phyloP scores from a whole-genome alignment of 2,797 vertebrate genomes.

The Chromobotia macracanthus region DNA sequence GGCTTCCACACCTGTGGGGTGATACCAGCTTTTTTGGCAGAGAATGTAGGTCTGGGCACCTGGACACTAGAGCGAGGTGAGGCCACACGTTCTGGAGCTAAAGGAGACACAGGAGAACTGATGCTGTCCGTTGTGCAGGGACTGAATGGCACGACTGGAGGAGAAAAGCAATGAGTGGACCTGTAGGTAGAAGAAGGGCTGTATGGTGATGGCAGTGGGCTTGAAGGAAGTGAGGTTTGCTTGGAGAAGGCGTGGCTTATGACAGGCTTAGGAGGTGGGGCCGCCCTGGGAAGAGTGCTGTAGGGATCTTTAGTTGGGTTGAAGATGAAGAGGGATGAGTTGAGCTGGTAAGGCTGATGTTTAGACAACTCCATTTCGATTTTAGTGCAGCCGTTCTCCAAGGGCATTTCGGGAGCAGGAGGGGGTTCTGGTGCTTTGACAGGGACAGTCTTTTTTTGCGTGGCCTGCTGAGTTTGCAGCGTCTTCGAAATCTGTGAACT shows the following conservation, averaged over 20 bases:
- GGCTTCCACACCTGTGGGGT: slow-evolving; percentile 98
- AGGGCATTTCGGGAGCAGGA: slow-evolving; percentile 68
- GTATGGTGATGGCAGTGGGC: slow-evolving; percentile 72
- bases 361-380: slow-evolving; percentile 88
- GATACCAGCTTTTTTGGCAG: slow-evolving; percentile 90
- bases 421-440: slow-evolving; percentile 59
- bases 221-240: slow-evolving; percentile 80
- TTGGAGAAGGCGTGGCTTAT: slow-evolving; percentile 69
- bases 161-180: slow-evolving; percentile 67
- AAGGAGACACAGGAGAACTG: slow-evolving; percentile 72
- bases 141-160: slow-evolving; percentile 70
- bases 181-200: slow-evolving; percentile 66
- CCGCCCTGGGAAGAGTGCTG: slow-evolving; percentile 77
- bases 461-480: slow-evolving; percentile 73
- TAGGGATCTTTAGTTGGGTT: slow-evolving; percentile 85
- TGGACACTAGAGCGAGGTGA: slow-evolving; percentile 81
- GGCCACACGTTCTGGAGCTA: slow-evolving; percentile 78
- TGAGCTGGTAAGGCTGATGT: slow-evolving; percentile 89
- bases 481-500: slow-evolving; percentile 80
- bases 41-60: slow-evolving; percentile 91
- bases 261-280: slow-evolving; percentile 79
- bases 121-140: slow-evolving; percentile 54
- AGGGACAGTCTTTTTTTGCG: slow-evolving; percentile 73
- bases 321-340: slow-evolving; percentile 89
- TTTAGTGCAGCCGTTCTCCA: slow-evolving; percentile 86